phyloP scores from a whole-genome alignment of 2,888 invertebrate genomes.

The Rhingia rostrata region DNA sequence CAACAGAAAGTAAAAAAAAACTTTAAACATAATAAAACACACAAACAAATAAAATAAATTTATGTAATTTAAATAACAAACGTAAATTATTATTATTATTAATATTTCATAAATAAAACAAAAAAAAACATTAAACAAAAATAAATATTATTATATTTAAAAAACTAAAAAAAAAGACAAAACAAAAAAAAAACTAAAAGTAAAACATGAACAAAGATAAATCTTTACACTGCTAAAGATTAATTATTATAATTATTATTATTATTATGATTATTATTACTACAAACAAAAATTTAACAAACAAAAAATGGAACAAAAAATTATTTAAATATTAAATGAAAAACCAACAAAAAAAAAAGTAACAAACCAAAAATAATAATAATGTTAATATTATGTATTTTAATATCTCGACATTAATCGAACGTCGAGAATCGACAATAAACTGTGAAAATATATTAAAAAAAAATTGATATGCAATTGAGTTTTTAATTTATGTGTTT shows the following conservation, averaged over 20 bases:
- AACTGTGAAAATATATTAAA: constrained; percentile 82
- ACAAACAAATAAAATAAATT: constrained; percentile 31
- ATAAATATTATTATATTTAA: constrained; percentile 64
- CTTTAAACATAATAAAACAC: constrained; percentile 19
- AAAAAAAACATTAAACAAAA: constrained; percentile 42
- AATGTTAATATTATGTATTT: constrained; percentile 80
- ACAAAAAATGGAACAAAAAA: constrained; percentile 58
- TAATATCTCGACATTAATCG: constrained; percentile 82
- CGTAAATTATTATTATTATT: constrained; percentile 68
- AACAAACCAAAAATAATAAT: constrained; percentile 73
- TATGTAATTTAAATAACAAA: constrained; percentile 45
- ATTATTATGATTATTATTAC: constrained; percentile 72
- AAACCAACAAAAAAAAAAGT: constrained; percentile 74
- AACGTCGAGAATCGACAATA: constrained; percentile 83
- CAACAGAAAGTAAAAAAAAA: constrained; percentile 39
- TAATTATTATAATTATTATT: constrained; percentile 49
- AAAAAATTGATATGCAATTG: constrained; percentile 68
- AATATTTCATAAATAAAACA: constrained; percentile 56
- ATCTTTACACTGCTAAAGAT: constrained; percentile 70
- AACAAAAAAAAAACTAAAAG: constrained; percentile 77
- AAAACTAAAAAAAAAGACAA: no score
- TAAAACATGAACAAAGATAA: constrained; percentile 74
- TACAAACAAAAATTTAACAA: constrained; percentile 51
- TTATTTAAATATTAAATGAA: constrained; percentile 64
- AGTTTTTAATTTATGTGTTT: constrained; percentile 17